phyloP scores from a whole-genome alignment of 2,113 vertebrate species.

The Myiozetetes cayanensis region DNA sequence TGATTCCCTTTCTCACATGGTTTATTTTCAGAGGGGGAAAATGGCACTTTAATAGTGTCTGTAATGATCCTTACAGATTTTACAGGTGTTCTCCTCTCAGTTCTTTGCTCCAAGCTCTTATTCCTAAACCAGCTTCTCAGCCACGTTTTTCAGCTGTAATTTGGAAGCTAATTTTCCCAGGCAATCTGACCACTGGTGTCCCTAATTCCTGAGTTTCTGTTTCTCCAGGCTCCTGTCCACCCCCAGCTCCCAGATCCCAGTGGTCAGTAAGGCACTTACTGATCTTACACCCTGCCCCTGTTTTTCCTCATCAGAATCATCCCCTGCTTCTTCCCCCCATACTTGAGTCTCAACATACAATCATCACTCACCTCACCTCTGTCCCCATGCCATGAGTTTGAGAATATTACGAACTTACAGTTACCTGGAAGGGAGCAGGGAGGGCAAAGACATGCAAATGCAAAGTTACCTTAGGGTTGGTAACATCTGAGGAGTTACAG shows the following conservation, averaged over 20 bases:
- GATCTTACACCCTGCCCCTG: fast-evolving
- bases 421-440: neutral
- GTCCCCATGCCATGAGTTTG: neutral
- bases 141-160: neutral
- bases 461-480: neutral
- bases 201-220: neutral
- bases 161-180: neutral
- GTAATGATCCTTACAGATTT: neutral
- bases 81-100: neutral
- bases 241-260: neutral
- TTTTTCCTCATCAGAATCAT: neutral
- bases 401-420: neutral
- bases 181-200: neutral
- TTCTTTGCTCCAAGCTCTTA: neutral
- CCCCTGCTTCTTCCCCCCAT: neutral
- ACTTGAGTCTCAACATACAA: neutral
- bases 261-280: neutral
- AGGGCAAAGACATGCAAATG: neutral
- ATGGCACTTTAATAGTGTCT: neutral
- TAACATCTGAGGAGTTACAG: neutral
- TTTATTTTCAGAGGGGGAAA: neutral
- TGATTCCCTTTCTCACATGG: neutral
- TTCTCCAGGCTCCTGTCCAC: neutral
- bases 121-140: neutral
- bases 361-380: neutral